Base-by-base conservation (phyloP, 2,888 invertebrate genomes). In the Apotomis turbidana region DNA sequence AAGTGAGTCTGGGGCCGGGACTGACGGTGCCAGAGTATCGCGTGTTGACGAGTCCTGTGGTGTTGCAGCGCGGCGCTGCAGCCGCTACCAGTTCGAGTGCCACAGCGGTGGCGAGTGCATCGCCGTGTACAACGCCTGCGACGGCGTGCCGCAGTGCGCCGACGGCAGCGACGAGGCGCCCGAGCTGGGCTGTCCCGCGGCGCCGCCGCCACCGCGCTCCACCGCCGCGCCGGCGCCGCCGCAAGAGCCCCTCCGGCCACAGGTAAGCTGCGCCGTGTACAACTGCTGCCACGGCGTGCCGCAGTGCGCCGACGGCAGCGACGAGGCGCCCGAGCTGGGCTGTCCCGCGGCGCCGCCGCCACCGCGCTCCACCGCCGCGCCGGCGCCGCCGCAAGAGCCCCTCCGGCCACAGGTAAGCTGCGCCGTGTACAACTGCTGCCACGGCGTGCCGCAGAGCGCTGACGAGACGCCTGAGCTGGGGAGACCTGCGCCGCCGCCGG, bases 211-310 rank as follows among this genome's bases (percentile, higher is more conserved):
- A 9, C 79, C 81, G 57, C 79, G 80, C 55, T 79, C 84, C 73
- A 75, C 54, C 74, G 77, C 61, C 74, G 73, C 52, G 66, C 61
- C 71, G 49, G 55, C 77, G 15, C 71, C 69, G 58, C 68, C 72
- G 70, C 4, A 75, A 58, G 59, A 73, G 67, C 38, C 68, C 57
- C 55, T 52, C 41, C 52, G 51, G 38, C n/a, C 38, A 1, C 62
- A 8, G 41, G 41, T 27, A 27, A 27, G 27, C 27, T 4, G 41
- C 41, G 3, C 41, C 41, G 5, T 98, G 80, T 99, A 99, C 91
- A 98, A 99, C 90, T 98, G 97, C 8, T 99, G 98, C 84, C 98
- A 98, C 89, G 98, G 98, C 67, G 97, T 99, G 79, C 96, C 97
- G 41, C 98, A 98, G 90, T 98, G 97, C 89, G 95, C 96, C 2